Percentiles rank a stretch among this genome's conserved stretches.
phyloP scores from a whole-genome alignment of 2,888 invertebrate species.

The Pyrgus malvae region DNA sequence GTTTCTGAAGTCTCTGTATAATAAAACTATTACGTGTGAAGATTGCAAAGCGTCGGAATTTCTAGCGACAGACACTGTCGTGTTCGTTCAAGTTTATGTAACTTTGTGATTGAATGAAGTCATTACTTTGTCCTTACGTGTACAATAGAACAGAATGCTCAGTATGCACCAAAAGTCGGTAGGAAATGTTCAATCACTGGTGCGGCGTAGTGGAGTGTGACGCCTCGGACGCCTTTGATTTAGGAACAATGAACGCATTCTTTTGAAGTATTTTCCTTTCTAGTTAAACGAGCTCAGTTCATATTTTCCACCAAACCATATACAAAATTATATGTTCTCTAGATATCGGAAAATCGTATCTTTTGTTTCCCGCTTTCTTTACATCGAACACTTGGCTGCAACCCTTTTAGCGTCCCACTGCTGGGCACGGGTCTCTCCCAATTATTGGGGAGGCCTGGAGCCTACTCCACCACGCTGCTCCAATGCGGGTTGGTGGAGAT shows the following conservation, averaged over 20 bases:
- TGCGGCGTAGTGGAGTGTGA: conserved; percentile 30
- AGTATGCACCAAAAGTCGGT: conserved; percentile 8
- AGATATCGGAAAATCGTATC: too few species aligned
- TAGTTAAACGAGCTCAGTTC: neutral
- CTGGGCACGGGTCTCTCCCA: too few species aligned
- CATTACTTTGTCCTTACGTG: conserved; percentile 13
- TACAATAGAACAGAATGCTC: conserved; percentile 1
- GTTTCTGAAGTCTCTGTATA: conserved; percentile 15
- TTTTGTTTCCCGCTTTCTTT: too few species aligned
- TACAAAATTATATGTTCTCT: neutral
- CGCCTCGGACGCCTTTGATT: conserved; percentile 41
- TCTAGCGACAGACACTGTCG: conserved; percentile 11
- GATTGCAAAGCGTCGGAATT: conserved; percentile 16
- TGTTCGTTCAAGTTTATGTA: conserved; percentile 12
- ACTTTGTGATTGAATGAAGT: conserved; percentile 13
- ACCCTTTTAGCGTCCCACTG: too few species aligned
- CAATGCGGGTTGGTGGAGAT: too few species aligned
- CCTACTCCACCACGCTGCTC: too few species aligned
- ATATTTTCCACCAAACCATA: neutral
- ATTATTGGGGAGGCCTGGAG: too few species aligned
- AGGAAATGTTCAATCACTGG: conserved; percentile 34
- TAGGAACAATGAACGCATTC: conserved; percentile 52
- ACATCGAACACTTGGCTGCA: too few species aligned
- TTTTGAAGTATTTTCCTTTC: conserved; percentile 49
- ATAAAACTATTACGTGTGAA: conserved; percentile 21